Evolutionary conservation across 2,888 invertebrate genomes (phyloP), one percentile per base, ranked within the genome.

Genomic region (Campoplex capitator): DNA sequence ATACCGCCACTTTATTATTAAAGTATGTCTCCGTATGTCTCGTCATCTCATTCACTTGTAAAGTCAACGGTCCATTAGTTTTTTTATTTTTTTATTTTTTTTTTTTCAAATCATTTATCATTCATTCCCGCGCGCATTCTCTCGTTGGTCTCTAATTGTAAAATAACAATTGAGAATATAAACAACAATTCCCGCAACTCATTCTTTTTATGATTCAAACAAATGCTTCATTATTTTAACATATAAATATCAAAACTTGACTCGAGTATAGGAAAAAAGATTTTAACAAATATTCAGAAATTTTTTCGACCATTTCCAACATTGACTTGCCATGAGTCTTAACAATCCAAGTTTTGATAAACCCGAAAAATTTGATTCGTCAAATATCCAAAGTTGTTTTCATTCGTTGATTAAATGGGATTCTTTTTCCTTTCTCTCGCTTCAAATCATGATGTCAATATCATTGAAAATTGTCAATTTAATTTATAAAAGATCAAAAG

Each of bases 1-100:
- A 38, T 38, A 68, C 74, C 58, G 70, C 75, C 62, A 75, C 74
- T 45, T 23, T 45, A 35, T 32, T 79, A n/a, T 23, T 68, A 38
- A 18, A n/a, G 67, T n/a, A n/a, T n/a, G 8, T 2, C 23, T 68
- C 13, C 9, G 16, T 16, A 7, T 32, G 4, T 28, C 18, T 18
- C 16, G 11, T 42, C 51, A 7, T 7, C 13, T 32, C 18, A 48
- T 71, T 45, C 70, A 1, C 13, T 68, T 1, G 13, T n/a, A 1
- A 16, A 11, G 16, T 42, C n/a, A 23, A 28, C n/a, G 6, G 3
- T 70, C 23, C 42, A 23, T 35, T 16, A 3, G 1, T 62, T 58
- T 9, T 75, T 76, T 11, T 23, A 23, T 23, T 45, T 18, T 62
- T 58, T 9, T 75, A 62, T 11, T 23, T 0, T 23, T 45, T 18